Base-by-base conservation (phyloP, 2,888 invertebrate genomes). In the Galerucella pusilla region DNA sequence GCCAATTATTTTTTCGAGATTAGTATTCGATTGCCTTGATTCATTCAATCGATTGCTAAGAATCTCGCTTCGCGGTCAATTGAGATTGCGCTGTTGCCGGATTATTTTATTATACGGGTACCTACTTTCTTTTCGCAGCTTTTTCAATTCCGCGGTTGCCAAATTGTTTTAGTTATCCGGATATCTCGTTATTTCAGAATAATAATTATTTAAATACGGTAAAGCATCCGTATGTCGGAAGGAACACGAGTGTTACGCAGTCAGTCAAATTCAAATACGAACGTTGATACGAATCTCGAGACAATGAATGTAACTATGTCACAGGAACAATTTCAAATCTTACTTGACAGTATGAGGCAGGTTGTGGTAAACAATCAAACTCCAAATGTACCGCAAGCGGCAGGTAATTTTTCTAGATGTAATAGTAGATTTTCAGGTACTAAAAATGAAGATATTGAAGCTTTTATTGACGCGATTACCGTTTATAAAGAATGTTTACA, bases 391-490 rank as follows among this genome's bases (percentile, higher is more conserved):
- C 20, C 61, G 12, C 61, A 25, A 42, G 45, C n/a, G 3, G 2
- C n/a, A 52, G 72, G 77, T 20, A 76, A 77, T 60, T 76, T 76
- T 67, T 64, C 74, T 12, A 73, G 46, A 46, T 81, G 80, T 73
- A 63, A 49, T n/a, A 73, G 78, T n/a, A 63, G 80, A 46, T 80
- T 76, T 68, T 42, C 75, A n/a, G 81, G 79, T 12, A 60, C 28
- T n/a, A 59, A 66, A 57, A 28, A 68, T 7, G 75, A 77, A 57
- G 73, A 76, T 59, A 73, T 82, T 6, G 78, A 81, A 12, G 80
- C 78, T 10, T 82, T 83, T 69, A 80, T 81, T 14, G 75, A 79
- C 61, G 77, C 80, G 0, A 74, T 82, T n/a, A 73, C 75, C 12
- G 73, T 77, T 14, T 81, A 74, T 67, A 83, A 83, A 71, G 77